These are phyloP conservation scores for Caradrina kadenii DNA, from an alignment of 2,888 invertebrate species.

Conservation along the genomic window DNA sequence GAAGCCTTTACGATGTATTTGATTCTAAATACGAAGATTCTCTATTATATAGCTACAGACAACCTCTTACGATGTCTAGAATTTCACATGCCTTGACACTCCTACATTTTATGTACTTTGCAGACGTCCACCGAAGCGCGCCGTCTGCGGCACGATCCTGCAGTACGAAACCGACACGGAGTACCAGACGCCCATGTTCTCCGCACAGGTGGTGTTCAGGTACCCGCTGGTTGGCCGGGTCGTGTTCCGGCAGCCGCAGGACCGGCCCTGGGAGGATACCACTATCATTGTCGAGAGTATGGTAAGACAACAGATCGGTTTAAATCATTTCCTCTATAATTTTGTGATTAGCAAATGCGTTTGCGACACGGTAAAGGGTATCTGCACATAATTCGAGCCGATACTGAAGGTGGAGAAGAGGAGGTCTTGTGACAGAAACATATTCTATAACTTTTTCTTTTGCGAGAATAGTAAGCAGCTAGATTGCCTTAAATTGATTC, in stretches of 20 bases:
- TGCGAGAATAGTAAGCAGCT: no score
- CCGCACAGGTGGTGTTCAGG: constrained; percentile 95
- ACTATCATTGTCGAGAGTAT: constrained; percentile 94
- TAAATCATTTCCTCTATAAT: background rate
- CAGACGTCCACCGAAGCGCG: constrained; percentile 78
- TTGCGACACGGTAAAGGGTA: no score
- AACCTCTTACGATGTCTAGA: no score
- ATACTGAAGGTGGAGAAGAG: no score
- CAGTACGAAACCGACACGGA: constrained; percentile 91
- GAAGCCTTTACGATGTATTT: no score
- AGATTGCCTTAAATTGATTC: no score
- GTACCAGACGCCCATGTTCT: constrained; percentile 93
- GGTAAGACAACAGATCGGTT: constrained; percentile 67
- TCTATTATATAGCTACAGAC: no score
- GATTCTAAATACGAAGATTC: no score
- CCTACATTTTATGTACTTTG: background rate
- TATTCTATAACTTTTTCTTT: no score
- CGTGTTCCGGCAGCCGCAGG: constrained; percentile 94
- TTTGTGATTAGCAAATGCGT: no score
- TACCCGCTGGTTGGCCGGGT: constrained; percentile 97
- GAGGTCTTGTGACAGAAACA: no score
- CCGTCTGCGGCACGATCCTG: constrained; percentile 91
- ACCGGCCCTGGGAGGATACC: constrained; percentile 96
- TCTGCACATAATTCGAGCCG: no score
- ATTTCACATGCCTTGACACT: background rate